Evolutionary conservation across 1,140 invertebrate genomes (phyloP), one percentile per base, ranked within the genome.

Genomic region (Platyscapa corneri): DNA sequence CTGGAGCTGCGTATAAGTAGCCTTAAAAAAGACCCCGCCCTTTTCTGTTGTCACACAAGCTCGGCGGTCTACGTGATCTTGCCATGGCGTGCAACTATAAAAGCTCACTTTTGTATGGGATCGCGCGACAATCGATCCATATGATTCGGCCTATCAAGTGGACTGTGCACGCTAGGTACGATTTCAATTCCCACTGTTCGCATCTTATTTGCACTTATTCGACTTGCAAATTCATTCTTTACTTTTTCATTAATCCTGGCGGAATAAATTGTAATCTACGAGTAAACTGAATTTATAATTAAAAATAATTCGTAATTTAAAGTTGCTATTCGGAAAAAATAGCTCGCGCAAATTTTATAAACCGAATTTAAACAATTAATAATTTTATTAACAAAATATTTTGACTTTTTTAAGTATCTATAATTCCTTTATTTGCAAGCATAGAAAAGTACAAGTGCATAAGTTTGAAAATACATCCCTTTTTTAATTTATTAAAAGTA

Each of bases 101-200:
- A 92, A 91, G 91, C 89, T 90, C 86, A 88, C 87, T 88, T 89
- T 88, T 87, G 88, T 89, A 88, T 88, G 87, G 85, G 82, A 83
- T 89, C 88, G 87, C 84, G 87, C 77, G 86, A 88, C 89, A 90
- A 91, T 89, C 91, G 89, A 91, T 89, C 88, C 87, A 87, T 78
- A 88, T 87, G 88, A 91, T 90, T 87, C 88, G 85, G 80, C 88
- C 88, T 83, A 87, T 86, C 88, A 87, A 88, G 88, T 88, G 84
- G 86, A 65, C 82, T 53, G 79, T 56, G 64, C 56, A 77, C 32
- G 60, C 14, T 72, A 56, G 49, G 76, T 80, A 79, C 27, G 76
- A 84, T 60, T 72, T 46, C 30, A 20, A 39, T 64, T 76, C 34
- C 60, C 53, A 20, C 74, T 37, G 8, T 32, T n/a, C 23, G 34